Base-by-base conservation (phyloP, 2,888 invertebrate species). In the Phaonia tiefii region DNA sequence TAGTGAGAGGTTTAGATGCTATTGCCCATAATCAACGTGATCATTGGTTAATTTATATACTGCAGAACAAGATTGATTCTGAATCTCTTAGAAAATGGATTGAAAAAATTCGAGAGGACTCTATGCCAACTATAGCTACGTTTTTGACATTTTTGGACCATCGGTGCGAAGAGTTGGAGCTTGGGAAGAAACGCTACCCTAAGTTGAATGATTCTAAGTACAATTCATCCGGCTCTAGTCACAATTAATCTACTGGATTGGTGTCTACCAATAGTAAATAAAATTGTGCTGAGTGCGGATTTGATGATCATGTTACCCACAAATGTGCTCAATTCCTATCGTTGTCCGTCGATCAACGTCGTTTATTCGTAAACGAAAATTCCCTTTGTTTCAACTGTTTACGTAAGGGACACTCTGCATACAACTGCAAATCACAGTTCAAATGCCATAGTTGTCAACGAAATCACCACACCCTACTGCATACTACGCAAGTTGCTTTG, bases 251-350 rank as follows among this genome's bases (percentile, higher is more conserved):
- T 20, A 63, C 63, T 15, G 7, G 42, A 13, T 25, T 73, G 11
- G 39, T 65, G 1, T 31, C 73, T 3, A 73, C 73, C 1, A 65
- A 73, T 1, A 17, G 3, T 15, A 0, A 7, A 15, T 5, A 39
- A 17, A 20, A 5, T 54, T 73, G 54, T 22, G 10, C 7, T 5
- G 37, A 65, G 4, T 73, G 42, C 8, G 11, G 58, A 42, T 3
- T 11, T 0, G 58, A 65, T 42, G 73, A 65, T 4, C 15, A 42
- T 0, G 54, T 65, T 15, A n/a, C 65, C 2, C 25, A 49, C 7
- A 74, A 65, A 39, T 73, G 54, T 26, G 37, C 54, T 20, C 73
- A 66, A 26, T 66, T 74, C 4, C n/a, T 74, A 2, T 74, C 44
- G 1, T n/a, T 74, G 3, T 11, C 51, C 25, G 46, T 74, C 7